phyloP scores from a whole-genome alignment of 2,888 invertebrate genomes.

The Priocnemis perturbator region DNA sequence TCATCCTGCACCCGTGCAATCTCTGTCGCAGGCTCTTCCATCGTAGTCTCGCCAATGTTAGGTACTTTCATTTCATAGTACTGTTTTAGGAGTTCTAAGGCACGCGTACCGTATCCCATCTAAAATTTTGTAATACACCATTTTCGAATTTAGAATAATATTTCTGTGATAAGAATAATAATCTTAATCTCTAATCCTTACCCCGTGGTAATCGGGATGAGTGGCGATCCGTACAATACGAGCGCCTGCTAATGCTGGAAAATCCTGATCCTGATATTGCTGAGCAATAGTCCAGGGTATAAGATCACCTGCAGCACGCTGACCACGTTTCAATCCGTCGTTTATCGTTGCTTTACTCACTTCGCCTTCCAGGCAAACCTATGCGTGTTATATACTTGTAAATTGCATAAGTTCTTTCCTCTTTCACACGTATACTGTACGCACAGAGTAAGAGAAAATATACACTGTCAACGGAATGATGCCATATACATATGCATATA shows the following conservation, averaged over 20 bases:
- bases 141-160: too few species aligned
- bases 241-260: slow-evolving; percentile 92
- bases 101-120: slow-evolving; percentile 98
- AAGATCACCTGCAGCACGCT: slow-evolving; percentile 95
- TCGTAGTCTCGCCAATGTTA: slow-evolving; percentile 80
- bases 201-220: slow-evolving; percentile 96
- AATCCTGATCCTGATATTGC: slow-evolving; percentile 95
- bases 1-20: slow-evolving; percentile 78
- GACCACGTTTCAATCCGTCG: slow-evolving; percentile 89
- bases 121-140: slow-evolving; percentile 64
- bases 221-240: slow-evolving; percentile 97
- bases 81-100: slow-evolving; percentile 87
- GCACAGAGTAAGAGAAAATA: neutral
- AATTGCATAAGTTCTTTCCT: neutral
- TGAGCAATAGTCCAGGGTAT: slow-evolving; percentile 99
- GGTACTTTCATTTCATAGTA: slow-evolving; percentile 92
- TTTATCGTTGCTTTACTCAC: slow-evolving; percentile 83
- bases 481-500: slow-evolving; percentile 7
- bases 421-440: too few species aligned
- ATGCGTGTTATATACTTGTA: slow-evolving; percentile 16
- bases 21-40: slow-evolving; percentile 64
- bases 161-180: too few species aligned
- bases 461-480: neutral
- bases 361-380: slow-evolving; percentile 85
- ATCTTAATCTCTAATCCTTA: too few species aligned